These are phyloP conservation scores for Lordiphosa stackelbergi DNA, from an alignment of 1,140 invertebrate species.

Conservation along the genomic window DNA sequence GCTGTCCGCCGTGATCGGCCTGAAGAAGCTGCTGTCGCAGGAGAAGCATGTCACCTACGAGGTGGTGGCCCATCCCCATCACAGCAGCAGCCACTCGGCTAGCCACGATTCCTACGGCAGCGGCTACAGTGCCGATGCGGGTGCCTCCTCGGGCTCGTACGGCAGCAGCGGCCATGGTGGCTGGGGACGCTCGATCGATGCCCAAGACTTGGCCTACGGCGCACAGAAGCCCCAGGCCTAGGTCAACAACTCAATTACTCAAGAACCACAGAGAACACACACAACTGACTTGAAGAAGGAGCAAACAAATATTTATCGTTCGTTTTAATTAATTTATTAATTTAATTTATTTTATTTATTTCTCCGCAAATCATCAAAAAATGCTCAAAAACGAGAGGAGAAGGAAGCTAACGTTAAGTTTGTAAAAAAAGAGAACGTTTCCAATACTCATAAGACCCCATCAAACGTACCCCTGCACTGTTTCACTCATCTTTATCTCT, in stretches of 20 bases:
- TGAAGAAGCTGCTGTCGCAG: slow-evolving; percentile 87
- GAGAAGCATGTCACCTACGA: slow-evolving; percentile 91
- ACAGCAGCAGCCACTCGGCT: slow-evolving; percentile 80
- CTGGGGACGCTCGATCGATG: slow-evolving; percentile 86
- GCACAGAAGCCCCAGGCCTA: slow-evolving; percentile 82
- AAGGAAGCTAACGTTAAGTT: slow-evolving; percentile 59
- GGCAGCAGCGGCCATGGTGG: slow-evolving; percentile 80
- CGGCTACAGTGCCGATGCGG: slow-evolving; percentile 80
- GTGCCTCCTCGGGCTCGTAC: slow-evolving; percentile 79
- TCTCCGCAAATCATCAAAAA: slow-evolving; percentile 42
- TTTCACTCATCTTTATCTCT: slow-evolving; percentile 15
- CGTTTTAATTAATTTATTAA: slow-evolving; percentile 76
- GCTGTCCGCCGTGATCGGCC: slow-evolving; percentile 87
- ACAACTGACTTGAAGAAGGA: slow-evolving; percentile 48
- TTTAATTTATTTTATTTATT: slow-evolving; percentile 76
- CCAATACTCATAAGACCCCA: slow-evolving; percentile 57
- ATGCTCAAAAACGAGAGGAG: slow-evolving; percentile 18
- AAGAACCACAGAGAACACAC: slow-evolving; percentile 10
- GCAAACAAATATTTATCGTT: slow-evolving; percentile 69
- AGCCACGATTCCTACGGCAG: slow-evolving; percentile 83
- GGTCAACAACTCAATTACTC: slow-evolving; percentile 11
- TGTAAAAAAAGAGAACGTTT: slow-evolving; percentile 59
- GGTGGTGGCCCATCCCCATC: slow-evolving; percentile 89
- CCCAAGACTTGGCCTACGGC: slow-evolving; percentile 86
- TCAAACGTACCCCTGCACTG: slow-evolving; percentile 13